Percentiles rank a stretch among this genome's conserved stretches.
Conservation (phyloP, 2,113 vertebrate species). For the Shinisaurus crocodilurus region DNA sequence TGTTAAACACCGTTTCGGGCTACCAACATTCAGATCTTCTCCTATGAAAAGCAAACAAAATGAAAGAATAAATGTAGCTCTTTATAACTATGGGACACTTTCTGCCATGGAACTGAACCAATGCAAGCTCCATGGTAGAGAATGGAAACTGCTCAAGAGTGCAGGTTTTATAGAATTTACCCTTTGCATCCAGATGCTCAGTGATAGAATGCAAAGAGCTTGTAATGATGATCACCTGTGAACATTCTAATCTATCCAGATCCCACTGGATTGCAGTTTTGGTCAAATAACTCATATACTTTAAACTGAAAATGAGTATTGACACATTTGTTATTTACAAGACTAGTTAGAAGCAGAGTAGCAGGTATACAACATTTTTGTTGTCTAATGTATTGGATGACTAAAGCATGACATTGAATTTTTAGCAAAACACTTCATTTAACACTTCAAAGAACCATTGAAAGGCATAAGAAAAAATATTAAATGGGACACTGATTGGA, state of each 20-base stretch:
- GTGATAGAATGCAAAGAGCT: not conserved
- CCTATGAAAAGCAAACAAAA: not conserved
- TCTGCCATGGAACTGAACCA: not conserved
- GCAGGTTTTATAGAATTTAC: not conserved
- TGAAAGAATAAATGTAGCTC: not conserved
- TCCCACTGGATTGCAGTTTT: not conserved
- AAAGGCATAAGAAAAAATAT: not conserved
- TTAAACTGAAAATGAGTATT: not conserved
- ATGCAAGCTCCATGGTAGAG: not conserved
- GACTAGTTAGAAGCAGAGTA: conserved; percentile 51
- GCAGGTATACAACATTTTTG: not conserved
- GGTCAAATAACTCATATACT: not conserved
- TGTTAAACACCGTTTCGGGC: not conserved
- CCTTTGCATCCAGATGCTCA: not conserved
- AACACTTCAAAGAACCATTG: not conserved
- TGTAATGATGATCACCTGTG: not conserved
- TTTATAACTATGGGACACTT: not conserved
- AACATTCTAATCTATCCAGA: not conserved
- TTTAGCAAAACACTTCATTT: not conserved
- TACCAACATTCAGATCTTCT: not conserved
- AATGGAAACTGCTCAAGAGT: not conserved
- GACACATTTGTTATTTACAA: conserved; percentile 15
- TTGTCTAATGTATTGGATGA: not conserved
- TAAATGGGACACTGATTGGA: not conserved
- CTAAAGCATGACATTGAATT: not conserved